These are phyloP conservation scores for Agrilus biguttatus DNA, from an alignment of 2,888 invertebrate genomes.

Conservation along the genomic window DNA sequence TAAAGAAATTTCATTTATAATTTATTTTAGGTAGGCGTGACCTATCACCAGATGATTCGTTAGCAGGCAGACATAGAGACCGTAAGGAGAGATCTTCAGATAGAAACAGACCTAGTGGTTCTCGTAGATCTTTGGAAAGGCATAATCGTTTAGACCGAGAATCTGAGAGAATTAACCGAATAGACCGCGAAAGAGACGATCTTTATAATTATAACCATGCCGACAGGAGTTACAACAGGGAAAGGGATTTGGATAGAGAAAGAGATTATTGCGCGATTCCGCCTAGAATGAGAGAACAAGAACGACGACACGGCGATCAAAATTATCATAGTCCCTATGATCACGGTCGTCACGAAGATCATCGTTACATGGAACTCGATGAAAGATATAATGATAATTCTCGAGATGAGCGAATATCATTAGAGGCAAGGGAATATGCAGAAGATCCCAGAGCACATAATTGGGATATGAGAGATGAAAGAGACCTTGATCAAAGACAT, in stretches of 20 bases:
- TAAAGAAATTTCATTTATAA: no score
- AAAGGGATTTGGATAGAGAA: conserved; percentile 21
- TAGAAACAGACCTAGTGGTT: conserved; percentile 10
- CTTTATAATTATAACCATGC: conserved; percentile 14
- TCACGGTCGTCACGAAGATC: conserved; percentile 14
- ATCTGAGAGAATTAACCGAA: conserved; percentile 4
- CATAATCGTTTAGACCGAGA: conserved; percentile 16
- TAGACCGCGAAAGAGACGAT: conserved; percentile 11
- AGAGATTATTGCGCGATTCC: conserved; percentile 21
- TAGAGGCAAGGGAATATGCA: conserved; percentile 20
- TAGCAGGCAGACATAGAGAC: conserved; percentile 32
- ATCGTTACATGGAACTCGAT: conserved; percentile 25
- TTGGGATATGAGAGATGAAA: conserved; percentile 27
- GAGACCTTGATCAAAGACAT: conserved; percentile 21
- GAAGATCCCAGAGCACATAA: conserved; percentile 24
- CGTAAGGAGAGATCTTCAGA: conserved; percentile 27
- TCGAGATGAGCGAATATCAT: conserved; percentile 22
- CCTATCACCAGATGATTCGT: conserved; percentile 24
- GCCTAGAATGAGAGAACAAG: conserved; percentile 19
- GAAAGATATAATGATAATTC: conserved; percentile 24
- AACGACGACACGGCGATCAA: conserved; percentile 25
- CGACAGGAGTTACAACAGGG: conserved; percentile 23
- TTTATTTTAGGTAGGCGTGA: conserved; percentile 18
- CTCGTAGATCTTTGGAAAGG: conserved; percentile 17
- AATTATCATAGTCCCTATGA: conserved; percentile 31